These are phyloP conservation scores for Protophormia terraenovae DNA, from an alignment of 2,888 invertebrate genomes.

Conservation along the genomic window DNA sequence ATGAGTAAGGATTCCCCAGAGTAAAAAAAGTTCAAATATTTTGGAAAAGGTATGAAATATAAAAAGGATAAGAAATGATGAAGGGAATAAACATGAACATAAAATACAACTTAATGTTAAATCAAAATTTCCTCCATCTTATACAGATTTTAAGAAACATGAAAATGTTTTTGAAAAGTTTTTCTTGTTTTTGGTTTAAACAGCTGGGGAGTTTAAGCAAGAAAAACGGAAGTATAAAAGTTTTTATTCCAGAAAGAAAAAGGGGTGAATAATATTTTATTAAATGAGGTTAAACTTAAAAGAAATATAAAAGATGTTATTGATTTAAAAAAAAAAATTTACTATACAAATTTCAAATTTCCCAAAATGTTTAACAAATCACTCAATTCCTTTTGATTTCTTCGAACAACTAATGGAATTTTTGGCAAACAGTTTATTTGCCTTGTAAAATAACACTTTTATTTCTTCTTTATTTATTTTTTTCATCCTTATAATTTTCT, in stretches of 20 bases:
- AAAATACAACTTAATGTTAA: constrained; percentile 61
- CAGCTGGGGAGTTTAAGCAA: not conserved
- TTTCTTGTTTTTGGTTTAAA: not conserved
- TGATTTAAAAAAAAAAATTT: too few species aligned
- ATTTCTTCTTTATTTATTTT: not conserved
- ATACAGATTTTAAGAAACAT: not conserved
- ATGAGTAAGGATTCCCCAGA: constrained; percentile 42
- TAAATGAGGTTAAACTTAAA: not conserved
- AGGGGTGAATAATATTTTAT: constrained; percentile 23
- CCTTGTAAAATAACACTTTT: not conserved
- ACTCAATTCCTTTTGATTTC: not conserved
- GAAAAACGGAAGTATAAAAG: not conserved
- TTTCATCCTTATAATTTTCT: not conserved
- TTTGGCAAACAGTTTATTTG: too few species aligned
- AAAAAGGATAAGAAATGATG: not conserved
- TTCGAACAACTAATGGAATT: not conserved
- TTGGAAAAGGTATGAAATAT: too few species aligned
- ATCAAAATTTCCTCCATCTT: constrained; percentile 27
- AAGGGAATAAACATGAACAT: constrained; percentile 36
- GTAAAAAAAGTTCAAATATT: not conserved
- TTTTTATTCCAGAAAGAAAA: not conserved
- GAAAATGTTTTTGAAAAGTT: constrained; percentile 29
- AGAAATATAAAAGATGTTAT: not conserved
- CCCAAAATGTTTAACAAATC: not conserved
- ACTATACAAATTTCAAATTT: too few species aligned